Percentiles rank a stretch among this genome's conserved stretches.
phyloP scores from a whole-genome alignment of 2,113 vertebrate species.

The Cacatua alba region DNA sequence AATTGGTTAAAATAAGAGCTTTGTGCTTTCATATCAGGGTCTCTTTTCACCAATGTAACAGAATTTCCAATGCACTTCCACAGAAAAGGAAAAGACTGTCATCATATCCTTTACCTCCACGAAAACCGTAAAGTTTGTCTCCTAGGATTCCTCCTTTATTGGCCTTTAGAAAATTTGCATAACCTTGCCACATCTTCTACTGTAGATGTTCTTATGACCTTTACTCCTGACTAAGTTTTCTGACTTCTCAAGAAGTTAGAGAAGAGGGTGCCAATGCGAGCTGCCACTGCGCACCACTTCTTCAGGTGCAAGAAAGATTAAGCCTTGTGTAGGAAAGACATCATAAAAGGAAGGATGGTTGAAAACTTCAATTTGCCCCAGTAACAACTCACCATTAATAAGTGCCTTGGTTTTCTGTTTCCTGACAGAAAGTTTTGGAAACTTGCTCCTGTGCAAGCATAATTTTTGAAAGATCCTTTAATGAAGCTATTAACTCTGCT shows the following conservation, averaged over 20 bases:
- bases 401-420: neutral
- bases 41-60: neutral
- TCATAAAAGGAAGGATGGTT: neutral
- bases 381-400: neutral
- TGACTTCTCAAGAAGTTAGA: neutral
- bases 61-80: neutral
- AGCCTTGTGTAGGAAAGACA: neutral
- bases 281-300: neutral
- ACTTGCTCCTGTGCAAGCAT: neutral
- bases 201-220: neutral
- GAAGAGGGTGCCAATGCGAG: neutral
- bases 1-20: neutral
- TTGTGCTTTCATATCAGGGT: neutral
- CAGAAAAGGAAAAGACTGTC: neutral
- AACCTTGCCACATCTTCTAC: neutral
- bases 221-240: neutral
- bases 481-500: conserved; percentile 39
- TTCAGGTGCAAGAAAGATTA: neutral
- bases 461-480: conserved; percentile 16
- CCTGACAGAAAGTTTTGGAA: conserved; percentile 12
- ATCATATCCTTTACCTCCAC: neutral
- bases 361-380: neutral
- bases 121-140: neutral
- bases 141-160: neutral
- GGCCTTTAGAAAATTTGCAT: neutral